Conservation (phyloP, 2,888 invertebrate species). For the Torymus tubicola region DNA sequence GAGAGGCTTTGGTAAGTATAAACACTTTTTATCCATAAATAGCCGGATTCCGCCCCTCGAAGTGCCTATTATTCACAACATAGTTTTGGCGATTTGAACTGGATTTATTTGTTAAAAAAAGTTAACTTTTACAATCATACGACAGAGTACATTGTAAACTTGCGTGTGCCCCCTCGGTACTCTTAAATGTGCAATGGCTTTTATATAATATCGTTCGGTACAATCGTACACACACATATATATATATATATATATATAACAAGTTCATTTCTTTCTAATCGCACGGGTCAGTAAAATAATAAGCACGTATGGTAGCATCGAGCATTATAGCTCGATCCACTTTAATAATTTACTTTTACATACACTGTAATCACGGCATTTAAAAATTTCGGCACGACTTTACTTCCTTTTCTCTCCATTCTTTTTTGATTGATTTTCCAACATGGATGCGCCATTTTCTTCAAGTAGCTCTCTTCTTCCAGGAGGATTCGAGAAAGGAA, state of each 20-base stretch:
- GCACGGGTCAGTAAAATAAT: conserved; percentile 40
- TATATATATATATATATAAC: conserved; percentile 12
- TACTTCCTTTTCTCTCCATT: conserved; percentile 10
- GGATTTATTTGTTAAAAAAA: conserved; percentile 1
- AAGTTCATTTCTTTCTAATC: conserved; percentile 39
- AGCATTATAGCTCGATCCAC: conserved; percentile 24
- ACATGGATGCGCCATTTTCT: not conserved
- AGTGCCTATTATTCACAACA: conserved; percentile 13
- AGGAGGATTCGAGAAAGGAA: not conserved
- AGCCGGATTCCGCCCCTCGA: conserved; percentile 25
- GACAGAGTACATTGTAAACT: conserved; percentile 27
- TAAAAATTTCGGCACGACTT: conserved; percentile 44
- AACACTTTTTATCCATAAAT: conserved; percentile 7
- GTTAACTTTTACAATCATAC: conserved; percentile 7
- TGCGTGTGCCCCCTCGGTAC: conserved; percentile 55
- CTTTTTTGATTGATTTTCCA: conserved; percentile 37
- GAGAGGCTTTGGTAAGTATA: conserved; percentile 3
- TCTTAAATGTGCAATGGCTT: conserved; percentile 40
- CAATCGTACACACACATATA: conserved; percentile 29
- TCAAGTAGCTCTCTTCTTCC: not conserved
- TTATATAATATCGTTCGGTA: conserved; percentile 49
- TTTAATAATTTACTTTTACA: conserved; percentile 26
- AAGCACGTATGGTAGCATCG: conserved; percentile 25
- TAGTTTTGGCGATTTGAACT: not conserved
- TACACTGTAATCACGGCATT: conserved; percentile 33